Evolutionary conservation across 2,888 invertebrate species (phyloP), one percentile per base, ranked within the genome.

Genomic region (Acanthosepion esculentum): DNA sequence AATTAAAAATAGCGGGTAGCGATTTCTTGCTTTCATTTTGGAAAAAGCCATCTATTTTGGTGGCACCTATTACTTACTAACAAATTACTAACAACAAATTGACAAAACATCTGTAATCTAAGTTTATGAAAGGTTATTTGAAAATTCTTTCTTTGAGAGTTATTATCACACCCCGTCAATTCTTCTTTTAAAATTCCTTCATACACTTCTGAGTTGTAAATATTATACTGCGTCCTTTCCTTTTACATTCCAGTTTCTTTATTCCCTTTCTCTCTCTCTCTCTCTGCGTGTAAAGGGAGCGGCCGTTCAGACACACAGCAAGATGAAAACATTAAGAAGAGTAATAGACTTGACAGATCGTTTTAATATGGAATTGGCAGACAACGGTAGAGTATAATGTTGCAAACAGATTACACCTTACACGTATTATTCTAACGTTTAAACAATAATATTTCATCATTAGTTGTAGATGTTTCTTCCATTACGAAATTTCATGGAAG

Each of bases 111-210:
- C n/a, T 78, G 78, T 15, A 78, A 78, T 78, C 33, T 18, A 78
- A 78, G 78, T 78, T 18, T 78, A 10, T n/a, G 78, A 33, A 33
- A 78, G 33, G 78, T 78, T n/a, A 33, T 78, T 78, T 78, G n/a
- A 33, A 78, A 78, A 78, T 78, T n/a, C 33, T 78, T 78, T 78
- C n/a, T 78, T 78, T 78, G n/a, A 78, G 78, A 78, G 78, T 78
- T n/a, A 78, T 78, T 78, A n/a, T 78, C 78, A n/a, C 78, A 10
- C 78, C 78, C n/a, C 15, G n/a, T n/a, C 78, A 78, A 78, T 78
- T 78, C 78, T 78, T 59, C 23, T 59, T 59, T 18, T 78, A 15
- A n/a, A n/a, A 33, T 78, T n/a, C 3, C 78, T 10, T 10, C 33
- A 78, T 78, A 10, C 12, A 78, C 78, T 78, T 78, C 12, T 33